Evolutionary conservation across 23 tunicate genomes (phyloP).

Genomic region (Halocynthia roretzi): DNA sequence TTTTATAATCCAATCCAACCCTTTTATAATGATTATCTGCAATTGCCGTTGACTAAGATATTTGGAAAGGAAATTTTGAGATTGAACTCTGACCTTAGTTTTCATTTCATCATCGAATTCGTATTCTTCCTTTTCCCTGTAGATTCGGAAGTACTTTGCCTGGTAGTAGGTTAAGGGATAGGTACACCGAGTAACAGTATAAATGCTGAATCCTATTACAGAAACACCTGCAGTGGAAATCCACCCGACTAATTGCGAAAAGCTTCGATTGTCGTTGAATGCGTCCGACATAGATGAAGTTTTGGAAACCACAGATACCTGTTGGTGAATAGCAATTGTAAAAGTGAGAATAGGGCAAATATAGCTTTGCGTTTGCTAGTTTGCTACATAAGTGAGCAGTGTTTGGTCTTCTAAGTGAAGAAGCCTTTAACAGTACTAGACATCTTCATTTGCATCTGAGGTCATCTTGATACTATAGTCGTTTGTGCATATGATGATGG

Average conservation of each 20-base stretch:
- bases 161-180: conserved; percentile 65
- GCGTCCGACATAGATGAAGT: conserved; percentile 8
- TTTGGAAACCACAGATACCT: conserved; percentile 9
- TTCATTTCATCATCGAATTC: conserved; percentile 54
- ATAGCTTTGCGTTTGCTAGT: too few relatives aligned
- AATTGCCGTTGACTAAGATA: too few relatives aligned
- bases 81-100: conserved; percentile 25
- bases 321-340: background rate
- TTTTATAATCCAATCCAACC: too few relatives aligned
- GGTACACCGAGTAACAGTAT: conserved; percentile 16
- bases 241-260: conserved; percentile 64
- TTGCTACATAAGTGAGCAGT: too few relatives aligned
- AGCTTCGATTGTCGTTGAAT: conserved; percentile 40
- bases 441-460: too few relatives aligned
- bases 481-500: too few relatives aligned
- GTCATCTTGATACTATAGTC: too few relatives aligned
- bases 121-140: conserved; percentile 33
- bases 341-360: too few relatives aligned
- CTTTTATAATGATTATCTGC: too few relatives aligned
- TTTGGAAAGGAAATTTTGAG: too few relatives aligned
- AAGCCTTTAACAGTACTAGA: too few relatives aligned
- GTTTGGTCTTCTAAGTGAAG: too few relatives aligned
- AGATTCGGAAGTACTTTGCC: conserved; percentile 33
- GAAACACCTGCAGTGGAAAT: conserved; percentile 2
- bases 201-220: conserved; percentile 25